Evolutionary conservation across 2,113 vertebrate genomes (phyloP), one percentile per base, ranked within the genome.

Genomic region (Hydrolagus affinis): DNA sequence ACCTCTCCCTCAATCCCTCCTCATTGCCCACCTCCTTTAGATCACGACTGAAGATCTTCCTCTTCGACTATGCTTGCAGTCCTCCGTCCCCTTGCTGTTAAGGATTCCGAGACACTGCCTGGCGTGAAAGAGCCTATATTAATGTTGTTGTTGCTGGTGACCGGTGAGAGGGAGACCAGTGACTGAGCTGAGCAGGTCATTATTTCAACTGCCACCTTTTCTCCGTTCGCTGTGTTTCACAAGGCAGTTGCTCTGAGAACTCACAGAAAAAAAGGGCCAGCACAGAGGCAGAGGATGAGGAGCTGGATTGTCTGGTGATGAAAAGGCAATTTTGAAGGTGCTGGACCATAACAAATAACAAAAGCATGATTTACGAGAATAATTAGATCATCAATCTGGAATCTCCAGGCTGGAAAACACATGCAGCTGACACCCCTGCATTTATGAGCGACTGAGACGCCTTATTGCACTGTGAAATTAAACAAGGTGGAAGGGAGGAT

Each of bases 241-340:
- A 23, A 62, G 0, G 56, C 75, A 25, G 56, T 77, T 77, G 23
- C 23, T 12, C 17, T 15, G 57, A 17, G 62, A n/a, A 14, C 23
- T 25, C 57, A 25, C 75, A 62, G 25, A 23, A 14, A 23, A 23
- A 62, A 12, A 23, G 76, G 44, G n/a, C 60, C 76, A 28, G 57
- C 59, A 17, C 44, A 44, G 44, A 44, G 44, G 44, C 44, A 44
- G 44, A 44, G 44, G 1, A 44, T 44, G 44, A 44, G 44, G 44
- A 1, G 44, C 6, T 14, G 59, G 76, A 60, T 64, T 60, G 59
- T n/a, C 4, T 78, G 17, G 44, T 28, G 76, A 78, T 78, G 59
- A 78, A 78, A 62, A 78, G 57, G 57, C 57, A 78, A 78, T 78
- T 78, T 78, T 62, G 76, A 8, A 78, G 23, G 76, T 78, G 57